These are phyloP conservation scores for Beaufortia kweichowensis DNA, from an alignment of 2,113 vertebrate species.

Conservation along the genomic window DNA sequence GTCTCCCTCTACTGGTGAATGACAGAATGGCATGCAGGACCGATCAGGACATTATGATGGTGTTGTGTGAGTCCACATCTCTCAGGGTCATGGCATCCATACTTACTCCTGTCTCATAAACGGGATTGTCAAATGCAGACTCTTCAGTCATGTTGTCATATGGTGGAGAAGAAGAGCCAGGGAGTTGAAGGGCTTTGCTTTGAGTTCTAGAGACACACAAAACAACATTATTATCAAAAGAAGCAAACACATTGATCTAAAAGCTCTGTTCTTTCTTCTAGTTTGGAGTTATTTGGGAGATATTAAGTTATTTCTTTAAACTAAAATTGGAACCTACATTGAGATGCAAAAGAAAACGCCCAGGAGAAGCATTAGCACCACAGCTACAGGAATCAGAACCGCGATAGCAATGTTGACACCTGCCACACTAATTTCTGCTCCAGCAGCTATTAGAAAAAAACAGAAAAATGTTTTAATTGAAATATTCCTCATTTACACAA, in stretches of 20 bases:
- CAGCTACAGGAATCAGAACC: conserved; percentile 84
- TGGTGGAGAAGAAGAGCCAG: conserved; percentile 74
- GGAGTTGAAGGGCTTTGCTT: conserved; percentile 83
- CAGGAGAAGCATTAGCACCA: conserved; percentile 81
- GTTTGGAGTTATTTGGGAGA: too few relatives aligned
- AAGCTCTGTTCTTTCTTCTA: background rate
- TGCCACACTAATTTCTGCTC: conserved; percentile 76
- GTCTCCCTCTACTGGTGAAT: conserved; percentile 65
- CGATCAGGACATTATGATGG: conserved; percentile 73
- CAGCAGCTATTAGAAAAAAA: conserved; percentile 69
- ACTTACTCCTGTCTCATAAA: conserved; percentile 96
- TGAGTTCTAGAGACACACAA: conserved; percentile 76
- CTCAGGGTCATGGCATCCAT: conserved; percentile 69
- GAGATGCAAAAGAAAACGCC: conserved; percentile 89
- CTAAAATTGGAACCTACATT: conserved; percentile 76
- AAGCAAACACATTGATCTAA: background rate
- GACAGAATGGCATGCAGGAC: conserved; percentile 34
- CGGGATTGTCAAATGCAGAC: conserved; percentile 92
- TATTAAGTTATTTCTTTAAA: background rate
- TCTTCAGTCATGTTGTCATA: conserved; percentile 93
- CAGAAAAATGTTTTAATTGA: background rate
- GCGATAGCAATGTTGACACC: conserved; percentile 84
- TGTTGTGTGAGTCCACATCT: conserved; percentile 73
- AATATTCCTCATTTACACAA: background rate
- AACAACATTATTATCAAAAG: conserved; percentile 14